These are phyloP conservation scores for Cephalopholis sonnerati DNA, from an alignment of 2,113 vertebrate species.

Conservation along the genomic window DNA sequence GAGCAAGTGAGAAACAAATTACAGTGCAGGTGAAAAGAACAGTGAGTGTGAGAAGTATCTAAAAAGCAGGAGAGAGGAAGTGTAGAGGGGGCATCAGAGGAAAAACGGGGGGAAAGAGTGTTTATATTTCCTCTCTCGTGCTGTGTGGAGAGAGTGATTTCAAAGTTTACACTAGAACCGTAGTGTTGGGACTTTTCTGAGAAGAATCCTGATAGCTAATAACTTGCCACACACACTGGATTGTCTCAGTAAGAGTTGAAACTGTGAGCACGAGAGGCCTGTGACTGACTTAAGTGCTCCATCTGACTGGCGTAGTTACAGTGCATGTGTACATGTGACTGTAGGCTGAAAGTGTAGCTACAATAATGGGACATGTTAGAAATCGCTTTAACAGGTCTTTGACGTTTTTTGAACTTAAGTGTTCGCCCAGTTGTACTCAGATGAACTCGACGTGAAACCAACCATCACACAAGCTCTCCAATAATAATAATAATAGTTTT, in stretches of 20 bases:
- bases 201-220: conserved; percentile 21
- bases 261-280: conserved; percentile 7
- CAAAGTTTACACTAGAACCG: conserved; percentile 48
- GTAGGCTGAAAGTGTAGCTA: conserved; percentile 13
- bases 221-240: background rate
- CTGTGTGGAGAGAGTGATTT: conserved; percentile 42
- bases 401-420: background rate
- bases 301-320: background rate
- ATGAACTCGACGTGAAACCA: conserved; percentile 24
- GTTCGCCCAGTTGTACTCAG: background rate
- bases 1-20: conserved; percentile 34
- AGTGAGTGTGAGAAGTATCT: conserved; percentile 21
- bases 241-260: conserved; percentile 12
- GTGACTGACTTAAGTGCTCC: conserved; percentile 1
- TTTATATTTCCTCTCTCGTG: conserved; percentile 51
- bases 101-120: conserved; percentile 19
- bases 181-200: conserved; percentile 45
- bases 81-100: conserved; percentile 2
- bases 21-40: conserved; percentile 42
- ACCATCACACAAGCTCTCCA: conserved; percentile 4
- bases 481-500: background rate
- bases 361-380: conserved; percentile 18
- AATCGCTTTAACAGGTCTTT: conserved; percentile 32
- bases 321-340: background rate
- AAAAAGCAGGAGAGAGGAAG: conserved; percentile 10